Percentiles rank a stretch among this genome's conserved stretches.
Evolutionary conservation across 2,888 invertebrate species (phyloP).

Genomic region (Lamproptera curius): DNA sequence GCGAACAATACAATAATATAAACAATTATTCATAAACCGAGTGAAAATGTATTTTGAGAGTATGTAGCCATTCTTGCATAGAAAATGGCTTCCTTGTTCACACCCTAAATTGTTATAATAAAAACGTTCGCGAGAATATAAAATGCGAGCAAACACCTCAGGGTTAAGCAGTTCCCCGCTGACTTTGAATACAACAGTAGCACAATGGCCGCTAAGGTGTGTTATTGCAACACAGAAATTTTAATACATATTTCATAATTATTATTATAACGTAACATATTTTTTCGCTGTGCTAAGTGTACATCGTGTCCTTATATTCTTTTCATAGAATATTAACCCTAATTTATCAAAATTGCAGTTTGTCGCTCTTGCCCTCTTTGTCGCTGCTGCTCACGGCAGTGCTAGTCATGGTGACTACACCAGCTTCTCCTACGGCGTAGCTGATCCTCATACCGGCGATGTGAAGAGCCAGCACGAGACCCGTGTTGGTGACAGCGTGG

Average conservation of each 20-base stretch:
- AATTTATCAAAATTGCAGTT: conserved; percentile 42
- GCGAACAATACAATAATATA: neutral
- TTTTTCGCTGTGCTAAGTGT: too few relatives aligned
- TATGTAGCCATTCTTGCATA: neutral
- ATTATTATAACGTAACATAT: neutral
- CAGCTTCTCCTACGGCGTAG: conserved; percentile 69
- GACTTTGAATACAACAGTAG: conserved; percentile 18
- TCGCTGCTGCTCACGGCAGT: conserved; percentile 62
- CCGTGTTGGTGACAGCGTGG: conserved; percentile 80
- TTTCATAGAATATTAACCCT: neutral
- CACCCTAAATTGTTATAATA: conserved; percentile 3
- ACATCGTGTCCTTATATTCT: too few relatives aligned
- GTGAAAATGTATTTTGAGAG: neutral
- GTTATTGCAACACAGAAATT: neutral
- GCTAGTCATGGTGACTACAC: conserved; percentile 59
- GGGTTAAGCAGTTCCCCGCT: conserved; percentile 18
- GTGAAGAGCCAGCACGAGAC: conserved; percentile 80
- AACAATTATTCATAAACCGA: neutral
- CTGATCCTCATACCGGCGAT: conserved; percentile 71
- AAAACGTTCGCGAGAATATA: conserved; percentile 14
- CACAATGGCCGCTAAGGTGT: conserved; percentile 24
- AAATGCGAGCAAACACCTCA: conserved; percentile 17
- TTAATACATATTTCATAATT: neutral
- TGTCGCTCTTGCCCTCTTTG: conserved; percentile 61
- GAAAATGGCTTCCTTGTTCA: conserved; percentile 10